Percentiles rank a stretch among this genome's conserved stretches.
Conservation (phyloP, 2,888 invertebrate genomes). For the Scaeva pyrastri region DNA sequence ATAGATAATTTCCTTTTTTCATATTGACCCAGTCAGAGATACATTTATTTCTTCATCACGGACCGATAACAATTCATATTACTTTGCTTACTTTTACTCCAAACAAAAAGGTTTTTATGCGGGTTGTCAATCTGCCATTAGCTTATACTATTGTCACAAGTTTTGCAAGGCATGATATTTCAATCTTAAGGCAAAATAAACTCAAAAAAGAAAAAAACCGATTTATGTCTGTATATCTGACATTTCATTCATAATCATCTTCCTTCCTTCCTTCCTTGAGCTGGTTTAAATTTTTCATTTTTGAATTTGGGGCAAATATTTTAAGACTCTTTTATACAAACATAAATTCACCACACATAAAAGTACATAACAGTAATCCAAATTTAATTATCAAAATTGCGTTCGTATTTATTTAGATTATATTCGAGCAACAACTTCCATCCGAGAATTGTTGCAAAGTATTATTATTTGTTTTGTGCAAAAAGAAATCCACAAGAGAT, state of each 20-base stretch:
- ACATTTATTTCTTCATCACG: background rate
- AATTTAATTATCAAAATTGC: slow-evolving; percentile 71
- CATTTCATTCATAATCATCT: slow-evolving; percentile 60
- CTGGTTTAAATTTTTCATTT: slow-evolving; percentile 45
- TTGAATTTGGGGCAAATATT: slow-evolving; percentile 37
- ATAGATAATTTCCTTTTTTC: too few relatives aligned
- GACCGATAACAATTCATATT: slow-evolving; percentile 23
- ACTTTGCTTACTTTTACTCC: background rate
- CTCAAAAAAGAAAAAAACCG: background rate
- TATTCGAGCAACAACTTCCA: slow-evolving; percentile 1
- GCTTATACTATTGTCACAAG: background rate
- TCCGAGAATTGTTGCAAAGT: too few relatives aligned
- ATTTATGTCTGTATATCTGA: slow-evolving; percentile 59
- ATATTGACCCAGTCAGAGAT: slow-evolving; percentile 25
- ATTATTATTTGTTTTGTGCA: background rate
- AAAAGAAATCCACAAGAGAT: slow-evolving; percentile 12
- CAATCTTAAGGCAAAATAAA: slow-evolving; percentile 10
- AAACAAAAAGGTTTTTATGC: slow-evolving; percentile 5
- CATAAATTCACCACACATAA: too few relatives aligned
- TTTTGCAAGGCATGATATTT: background rate
- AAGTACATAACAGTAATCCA: slow-evolving; percentile 47
- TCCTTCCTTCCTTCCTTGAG: slow-evolving; percentile 8
- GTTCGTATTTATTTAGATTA: slow-evolving; percentile 44
- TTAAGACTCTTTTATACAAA: background rate
- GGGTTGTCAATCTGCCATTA: background rate